Base-by-base conservation (phyloP, 2,113 vertebrate species). In the Podiceps cristatus region DNA sequence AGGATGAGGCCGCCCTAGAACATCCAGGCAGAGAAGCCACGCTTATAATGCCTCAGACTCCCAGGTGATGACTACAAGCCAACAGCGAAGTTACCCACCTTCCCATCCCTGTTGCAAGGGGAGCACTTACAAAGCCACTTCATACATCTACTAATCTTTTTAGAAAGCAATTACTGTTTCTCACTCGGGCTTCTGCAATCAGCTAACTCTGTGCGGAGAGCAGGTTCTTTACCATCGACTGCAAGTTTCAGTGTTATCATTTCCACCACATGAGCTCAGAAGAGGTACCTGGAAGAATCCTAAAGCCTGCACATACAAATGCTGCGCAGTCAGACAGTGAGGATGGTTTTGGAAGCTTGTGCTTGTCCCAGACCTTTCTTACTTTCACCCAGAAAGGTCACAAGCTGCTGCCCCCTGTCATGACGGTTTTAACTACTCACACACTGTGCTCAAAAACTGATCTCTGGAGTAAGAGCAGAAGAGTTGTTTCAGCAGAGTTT, bases 371-470 rank as follows among this genome's bases (percentile, higher is more conserved):
- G 22, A 44, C 18, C 20, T 75, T 63, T 78, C 10, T 59, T 92
- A 19, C 47, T 86, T 92, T 91, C 42, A 79, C 58, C 58, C 77
- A 58, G 49, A 88, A 88, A 95, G 74, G 87, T 88, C 85, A 93
- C 27, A 90, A 31, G 31, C 58, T 56, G 49, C 80, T 93, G 77
- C 69, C 52, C 63, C 18, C n/a, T 56, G 24, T 73, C 74, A 82
- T 10, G 19, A 24, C 53, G 49, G 53, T 58, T 88, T 91, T 68
- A 88, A 22, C 1, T 2, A 42, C 35, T 53, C 53, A 56, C 66
- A 58, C 35, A 53, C 9, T 0, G 0, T n/a, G 35, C 60, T 90
- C 0, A 0, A 79, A 96, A 79, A 35, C 29, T 20, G 27, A 73
- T 40, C 45, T 76, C 66, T 45, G 11, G 18, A 18, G 33, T 37